phyloP scores from a whole-genome alignment of 2,797 vertebrate species.

The Leucoraja ocellata region DNA sequence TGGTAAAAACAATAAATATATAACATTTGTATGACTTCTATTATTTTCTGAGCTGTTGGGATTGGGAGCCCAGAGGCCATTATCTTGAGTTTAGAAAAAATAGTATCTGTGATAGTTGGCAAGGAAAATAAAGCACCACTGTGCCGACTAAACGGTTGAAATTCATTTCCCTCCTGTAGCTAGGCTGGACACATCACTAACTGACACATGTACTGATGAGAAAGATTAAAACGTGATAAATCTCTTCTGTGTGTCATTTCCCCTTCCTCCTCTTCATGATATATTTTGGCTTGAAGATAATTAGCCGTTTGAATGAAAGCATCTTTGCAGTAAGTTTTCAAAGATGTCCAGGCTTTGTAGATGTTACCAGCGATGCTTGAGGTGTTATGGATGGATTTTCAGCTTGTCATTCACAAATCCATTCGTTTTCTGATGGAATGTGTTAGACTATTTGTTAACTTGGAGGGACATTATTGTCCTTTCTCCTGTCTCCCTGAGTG shows the following conservation, averaged over 20 bases:
- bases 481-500: background rate
- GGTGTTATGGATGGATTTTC: background rate
- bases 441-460: background rate
- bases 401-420: background rate
- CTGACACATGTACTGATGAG: background rate
- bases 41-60: background rate
- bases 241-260: background rate
- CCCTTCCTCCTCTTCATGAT: background rate
- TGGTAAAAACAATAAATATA: background rate
- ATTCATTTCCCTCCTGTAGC: background rate
- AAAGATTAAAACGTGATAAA: background rate
- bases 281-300: background rate
- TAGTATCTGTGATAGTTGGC: background rate
- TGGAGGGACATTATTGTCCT: background rate
- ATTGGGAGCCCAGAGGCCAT: background rate
- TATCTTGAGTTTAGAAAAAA: background rate
- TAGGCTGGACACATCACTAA: background rate
- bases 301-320: background rate
- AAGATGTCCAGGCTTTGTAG: background rate
- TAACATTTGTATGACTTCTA: background rate
- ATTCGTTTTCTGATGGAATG: background rate
- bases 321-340: background rate
- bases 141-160: background rate
- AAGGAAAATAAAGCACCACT: background rate
- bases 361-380: constrained; percentile 17